phyloP scores from a whole-genome alignment of 2,888 invertebrate genomes.

The Liodrosophila aerea region DNA sequence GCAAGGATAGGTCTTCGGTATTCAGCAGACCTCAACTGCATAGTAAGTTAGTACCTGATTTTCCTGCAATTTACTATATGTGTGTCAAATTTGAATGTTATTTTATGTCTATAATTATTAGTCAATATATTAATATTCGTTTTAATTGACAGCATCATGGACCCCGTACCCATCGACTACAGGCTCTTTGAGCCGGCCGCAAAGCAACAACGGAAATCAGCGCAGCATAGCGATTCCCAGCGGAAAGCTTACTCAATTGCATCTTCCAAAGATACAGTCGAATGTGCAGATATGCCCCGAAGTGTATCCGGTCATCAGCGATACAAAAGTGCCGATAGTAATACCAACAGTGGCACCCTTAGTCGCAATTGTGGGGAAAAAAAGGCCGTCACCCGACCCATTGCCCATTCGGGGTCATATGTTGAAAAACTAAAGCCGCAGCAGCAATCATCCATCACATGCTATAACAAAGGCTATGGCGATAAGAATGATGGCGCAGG shows the following conservation, averaged over 20 bases:
- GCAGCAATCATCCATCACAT: conserved; percentile 42
- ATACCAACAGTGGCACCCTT: conserved; percentile 70
- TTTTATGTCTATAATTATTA: too few relatives aligned
- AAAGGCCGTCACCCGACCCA: conserved; percentile 68
- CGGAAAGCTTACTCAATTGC: conserved; percentile 72
- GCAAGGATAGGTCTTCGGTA: conserved; percentile 83
- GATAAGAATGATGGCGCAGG: conserved; percentile 45
- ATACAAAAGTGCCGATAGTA: conserved; percentile 73
- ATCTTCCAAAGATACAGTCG: conserved; percentile 73
- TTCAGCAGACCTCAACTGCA: conserved; percentile 84
- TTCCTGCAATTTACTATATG: conserved; percentile 11
- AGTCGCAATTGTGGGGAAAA: conserved; percentile 60
- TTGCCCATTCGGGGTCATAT: conserved; percentile 79
- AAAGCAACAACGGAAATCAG: conserved; percentile 77
- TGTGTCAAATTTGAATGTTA: background rate
- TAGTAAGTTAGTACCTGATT: conserved; percentile 85
- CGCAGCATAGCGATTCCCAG: conserved; percentile 63
- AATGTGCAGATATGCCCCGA: conserved; percentile 79
- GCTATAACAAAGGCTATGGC: conserved; percentile 79
- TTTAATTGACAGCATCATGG: conserved; percentile 72
- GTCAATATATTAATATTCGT: background rate
- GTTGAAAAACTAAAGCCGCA: conserved; percentile 78
- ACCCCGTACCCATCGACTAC: conserved; percentile 81
- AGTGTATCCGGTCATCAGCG: conserved; percentile 72
- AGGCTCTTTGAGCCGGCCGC: conserved; percentile 81